A percentile compares a stretch with the other conserved stretches of the same genome.
Conservation (phyloP, 2,797 vertebrate genomes). For the Notamacropus eugenii region DNA sequence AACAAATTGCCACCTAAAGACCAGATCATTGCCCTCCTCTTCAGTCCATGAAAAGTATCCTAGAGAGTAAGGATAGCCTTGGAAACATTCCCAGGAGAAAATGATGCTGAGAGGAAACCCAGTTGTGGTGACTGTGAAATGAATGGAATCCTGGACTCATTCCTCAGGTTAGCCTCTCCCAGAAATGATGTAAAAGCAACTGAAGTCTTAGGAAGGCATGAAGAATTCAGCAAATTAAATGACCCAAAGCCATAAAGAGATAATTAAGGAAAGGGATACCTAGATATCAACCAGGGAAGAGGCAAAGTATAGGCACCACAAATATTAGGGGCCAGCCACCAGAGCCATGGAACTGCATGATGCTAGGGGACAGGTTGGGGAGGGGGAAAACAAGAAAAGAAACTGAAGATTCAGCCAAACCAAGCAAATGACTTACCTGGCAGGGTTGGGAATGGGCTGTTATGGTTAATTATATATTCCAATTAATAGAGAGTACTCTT, state of each 20-base stretch:
- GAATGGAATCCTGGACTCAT: conserved; percentile 80
- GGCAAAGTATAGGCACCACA: conserved; percentile 44
- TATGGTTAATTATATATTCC: conserved; percentile 60
- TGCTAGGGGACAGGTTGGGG: not conserved
- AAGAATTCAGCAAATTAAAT: conserved; percentile 81
- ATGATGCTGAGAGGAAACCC: conserved; percentile 80
- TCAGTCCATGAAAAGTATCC: not conserved
- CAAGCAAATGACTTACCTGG: conserved; percentile 13
- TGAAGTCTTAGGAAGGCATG: conserved; percentile 80
- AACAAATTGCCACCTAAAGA: conserved; percentile 60
- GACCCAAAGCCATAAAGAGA: conserved; percentile 76
- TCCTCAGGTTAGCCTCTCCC: conserved; percentile 81
- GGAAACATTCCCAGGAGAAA: conserved; percentile 80
- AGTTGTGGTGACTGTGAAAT: conserved; percentile 80
- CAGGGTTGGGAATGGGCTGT: conserved; percentile 26
- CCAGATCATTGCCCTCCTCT: conserved; percentile 45
- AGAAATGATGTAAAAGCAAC: conserved; percentile 81
- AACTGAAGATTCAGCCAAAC: conserved; percentile 14
- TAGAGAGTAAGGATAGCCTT: conserved; percentile 80
- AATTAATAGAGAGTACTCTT: conserved; percentile 32
- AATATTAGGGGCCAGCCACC: not conserved
- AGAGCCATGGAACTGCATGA: not conserved
- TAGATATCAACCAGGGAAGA: conserved; percentile 47
- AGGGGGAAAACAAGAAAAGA: conserved; percentile 41
- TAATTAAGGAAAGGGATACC: conserved; percentile 76